Conservation (phyloP, 35 echinoderm and acorn worm species). For the Ophiothrix spiculata region DNA sequence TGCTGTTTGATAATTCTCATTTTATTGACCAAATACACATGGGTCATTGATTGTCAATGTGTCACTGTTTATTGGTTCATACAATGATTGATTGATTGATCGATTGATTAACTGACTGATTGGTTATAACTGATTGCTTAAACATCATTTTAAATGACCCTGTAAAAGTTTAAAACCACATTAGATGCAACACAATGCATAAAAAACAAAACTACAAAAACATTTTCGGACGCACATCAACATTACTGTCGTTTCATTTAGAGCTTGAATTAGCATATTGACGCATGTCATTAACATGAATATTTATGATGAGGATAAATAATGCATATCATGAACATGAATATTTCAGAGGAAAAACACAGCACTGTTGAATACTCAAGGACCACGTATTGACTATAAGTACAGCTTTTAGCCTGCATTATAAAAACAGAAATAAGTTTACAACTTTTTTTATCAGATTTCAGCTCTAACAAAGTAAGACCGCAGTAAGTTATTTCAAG, state of each 20-base stretch:
- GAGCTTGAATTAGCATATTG: background rate
- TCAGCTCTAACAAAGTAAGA: background rate
- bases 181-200: background rate
- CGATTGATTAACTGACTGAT: too few relatives aligned
- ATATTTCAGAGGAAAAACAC: background rate
- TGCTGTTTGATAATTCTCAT: too few relatives aligned
- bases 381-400: background rate
- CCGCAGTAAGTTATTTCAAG: background rate
- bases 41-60: too few relatives aligned
- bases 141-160: background rate
- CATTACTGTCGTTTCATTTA: background rate
- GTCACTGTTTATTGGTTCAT: too few relatives aligned
- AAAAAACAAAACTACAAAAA: background rate
- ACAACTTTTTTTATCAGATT: background rate
- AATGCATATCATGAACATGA: too few relatives aligned
- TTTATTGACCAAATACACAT: too few relatives aligned
- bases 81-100: too few relatives aligned
- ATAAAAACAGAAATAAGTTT: background rate
- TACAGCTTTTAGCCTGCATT: background rate
- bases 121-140: too few relatives aligned
- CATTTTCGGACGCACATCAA: background rate
- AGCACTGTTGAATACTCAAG: too few relatives aligned
- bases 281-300: background rate
- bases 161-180: background rate
- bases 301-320: too few relatives aligned